Conservation (phyloP, 2,113 vertebrate species). For the Calypte anna region DNA sequence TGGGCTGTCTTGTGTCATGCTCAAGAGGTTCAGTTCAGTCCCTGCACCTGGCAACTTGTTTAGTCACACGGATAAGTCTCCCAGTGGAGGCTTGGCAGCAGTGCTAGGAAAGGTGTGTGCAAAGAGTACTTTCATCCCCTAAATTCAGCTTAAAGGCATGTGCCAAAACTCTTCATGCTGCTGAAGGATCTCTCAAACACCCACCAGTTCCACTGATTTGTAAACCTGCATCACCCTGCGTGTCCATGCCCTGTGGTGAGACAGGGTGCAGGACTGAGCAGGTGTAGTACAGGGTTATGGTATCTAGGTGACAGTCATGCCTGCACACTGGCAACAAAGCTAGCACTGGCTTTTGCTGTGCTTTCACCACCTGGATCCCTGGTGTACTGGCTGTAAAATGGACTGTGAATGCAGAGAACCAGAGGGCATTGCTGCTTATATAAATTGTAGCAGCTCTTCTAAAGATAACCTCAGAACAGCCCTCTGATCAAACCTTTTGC, state of each 20-base stretch:
- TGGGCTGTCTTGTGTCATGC: not conserved
- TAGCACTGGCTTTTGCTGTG: not conserved
- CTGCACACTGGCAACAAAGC: not conserved
- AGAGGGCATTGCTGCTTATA: not conserved
- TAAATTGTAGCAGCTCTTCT: not conserved
- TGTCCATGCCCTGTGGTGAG: rapidly evolving
- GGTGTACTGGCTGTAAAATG: not conserved
- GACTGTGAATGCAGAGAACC: not conserved
- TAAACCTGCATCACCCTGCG: not conserved
- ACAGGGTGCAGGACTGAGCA: not conserved
- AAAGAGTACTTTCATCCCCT: not conserved
- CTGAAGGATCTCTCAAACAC: not conserved
- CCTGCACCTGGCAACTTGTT: not conserved
- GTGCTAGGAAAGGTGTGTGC: not conserved
- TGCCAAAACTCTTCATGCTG: not conserved
- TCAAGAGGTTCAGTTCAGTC: not conserved
- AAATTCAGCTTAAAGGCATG: not conserved
- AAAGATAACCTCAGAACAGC: not conserved
- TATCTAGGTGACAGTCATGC: not conserved
- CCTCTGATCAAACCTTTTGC: not conserved
- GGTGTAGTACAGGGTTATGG: not conserved
- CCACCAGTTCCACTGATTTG: not conserved
- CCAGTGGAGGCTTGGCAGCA: rapidly evolving
- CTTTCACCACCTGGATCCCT: not conserved
- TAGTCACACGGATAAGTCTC: not conserved